A percentile compares a stretch with the other conserved stretches of the same genome.
phyloP scores from a whole-genome alignment of 2,797 vertebrate genomes.

The Capromys pilorides region DNA sequence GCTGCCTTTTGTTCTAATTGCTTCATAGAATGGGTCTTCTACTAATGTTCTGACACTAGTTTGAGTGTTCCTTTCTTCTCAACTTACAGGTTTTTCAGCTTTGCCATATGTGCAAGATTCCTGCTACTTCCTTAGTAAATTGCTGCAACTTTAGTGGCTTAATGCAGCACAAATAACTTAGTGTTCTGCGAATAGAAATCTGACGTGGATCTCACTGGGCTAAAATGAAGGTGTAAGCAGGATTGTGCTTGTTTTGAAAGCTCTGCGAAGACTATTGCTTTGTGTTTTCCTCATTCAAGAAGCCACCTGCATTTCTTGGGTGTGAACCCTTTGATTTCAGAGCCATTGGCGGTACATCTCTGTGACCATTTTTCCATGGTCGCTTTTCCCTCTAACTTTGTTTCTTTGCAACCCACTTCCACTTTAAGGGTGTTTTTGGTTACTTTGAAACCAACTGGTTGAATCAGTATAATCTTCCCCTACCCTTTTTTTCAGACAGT shows the following conservation, averaged over 20 bases:
- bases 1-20: not conserved
- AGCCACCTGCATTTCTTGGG: not conserved
- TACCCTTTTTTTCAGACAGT: not conserved
- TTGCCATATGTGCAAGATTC: not conserved
- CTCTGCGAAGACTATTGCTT: not conserved
- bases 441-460: not conserved
- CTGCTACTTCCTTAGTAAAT: not conserved
- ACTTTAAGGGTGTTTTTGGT: not conserved
- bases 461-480: not conserved
- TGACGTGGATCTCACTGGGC: not conserved
- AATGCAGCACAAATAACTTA: not conserved
- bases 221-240: not conserved
- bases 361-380: rapidly evolving
- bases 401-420: not conserved
- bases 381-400: not conserved
- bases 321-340: not conserved
- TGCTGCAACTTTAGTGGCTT: not conserved
- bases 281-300: not conserved
- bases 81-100: not conserved
- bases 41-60: not conserved
- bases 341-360: not conserved
- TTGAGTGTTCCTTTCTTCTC: not conserved
- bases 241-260: not conserved
- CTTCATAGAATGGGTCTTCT: not conserved
- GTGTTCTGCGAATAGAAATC: not conserved